Evolutionary conservation across 2,797 vertebrate genomes (phyloP).

Genomic region (Sebastolobus alascanus): DNA sequence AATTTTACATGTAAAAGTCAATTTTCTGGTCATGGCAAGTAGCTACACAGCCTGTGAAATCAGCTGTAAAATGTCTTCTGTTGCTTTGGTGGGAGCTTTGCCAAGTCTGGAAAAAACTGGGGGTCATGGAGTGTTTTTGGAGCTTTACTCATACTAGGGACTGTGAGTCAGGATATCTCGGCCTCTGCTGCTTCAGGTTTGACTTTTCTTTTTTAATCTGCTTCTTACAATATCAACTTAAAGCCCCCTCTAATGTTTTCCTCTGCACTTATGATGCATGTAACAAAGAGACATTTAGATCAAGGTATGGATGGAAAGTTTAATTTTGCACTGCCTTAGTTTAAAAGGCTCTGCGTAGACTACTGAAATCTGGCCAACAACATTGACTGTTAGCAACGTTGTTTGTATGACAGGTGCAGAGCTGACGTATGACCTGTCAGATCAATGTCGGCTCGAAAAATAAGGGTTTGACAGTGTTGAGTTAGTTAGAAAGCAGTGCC

Average conservation of each 20-base stretch:
- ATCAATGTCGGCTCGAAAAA: slow-evolving; percentile 38
- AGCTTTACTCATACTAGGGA: not conserved
- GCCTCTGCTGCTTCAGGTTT: not conserved
- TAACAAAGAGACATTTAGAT: not conserved
- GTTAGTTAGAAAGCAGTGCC: slow-evolving; percentile 51
- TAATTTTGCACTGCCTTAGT: not conserved
- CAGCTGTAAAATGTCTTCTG: not conserved
- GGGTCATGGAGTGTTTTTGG: not conserved
- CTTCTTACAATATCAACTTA: not conserved
- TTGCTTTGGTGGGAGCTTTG: not conserved
- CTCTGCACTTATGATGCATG: not conserved
- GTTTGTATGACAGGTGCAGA: slow-evolving; percentile 27
- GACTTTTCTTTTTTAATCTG: not conserved
- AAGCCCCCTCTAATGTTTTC: not conserved
- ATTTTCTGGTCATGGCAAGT: not conserved
- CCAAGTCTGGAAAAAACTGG: not conserved
- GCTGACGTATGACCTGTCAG: slow-evolving; percentile 34
- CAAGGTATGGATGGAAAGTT: not conserved
- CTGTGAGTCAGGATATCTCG: not conserved
- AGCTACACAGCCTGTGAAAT: not conserved
- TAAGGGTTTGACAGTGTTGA: slow-evolving; percentile 44
- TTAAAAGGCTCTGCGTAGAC: not conserved
- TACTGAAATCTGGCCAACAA: slow-evolving; percentile 4
- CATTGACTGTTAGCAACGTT: not conserved
- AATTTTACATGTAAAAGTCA: not conserved